Conservation (phyloP, 1,140 invertebrate genomes). For the Ceratina japonica region DNA sequence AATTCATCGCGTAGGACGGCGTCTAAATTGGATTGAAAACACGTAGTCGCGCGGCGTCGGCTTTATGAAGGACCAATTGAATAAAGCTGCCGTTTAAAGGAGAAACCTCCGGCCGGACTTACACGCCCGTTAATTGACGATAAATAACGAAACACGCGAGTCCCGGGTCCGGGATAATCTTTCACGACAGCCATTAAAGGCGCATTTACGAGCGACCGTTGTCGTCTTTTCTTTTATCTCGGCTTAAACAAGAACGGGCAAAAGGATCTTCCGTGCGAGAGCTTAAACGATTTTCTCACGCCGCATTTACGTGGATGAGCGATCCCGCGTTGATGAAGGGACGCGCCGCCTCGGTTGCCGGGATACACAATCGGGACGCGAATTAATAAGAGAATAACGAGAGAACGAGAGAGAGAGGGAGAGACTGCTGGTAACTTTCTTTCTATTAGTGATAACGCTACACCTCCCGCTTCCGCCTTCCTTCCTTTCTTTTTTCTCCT, state of each 20-base stretch:
- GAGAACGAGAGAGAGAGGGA: background rate
- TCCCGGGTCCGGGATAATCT: conserved; percentile 44
- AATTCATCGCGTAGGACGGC: background rate
- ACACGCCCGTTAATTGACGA: conserved; percentile 32
- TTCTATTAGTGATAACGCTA: conserved; percentile 34
- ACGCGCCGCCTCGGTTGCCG: background rate
- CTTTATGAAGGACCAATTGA: conserved; percentile 4
- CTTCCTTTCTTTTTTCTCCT: background rate
- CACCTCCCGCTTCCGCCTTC: background rate
- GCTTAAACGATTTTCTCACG: conserved; percentile 65
- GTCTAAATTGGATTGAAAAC: background rate
- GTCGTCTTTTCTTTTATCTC: conserved; percentile 59
- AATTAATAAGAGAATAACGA: conserved; percentile 50
- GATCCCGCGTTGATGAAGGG: conserved; percentile 47
- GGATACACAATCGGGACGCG: conserved; percentile 38
- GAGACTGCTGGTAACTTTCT: conserved; percentile 30
- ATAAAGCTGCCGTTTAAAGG: conserved; percentile 12
- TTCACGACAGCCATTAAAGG: conserved; percentile 54
- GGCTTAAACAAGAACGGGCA: conserved; percentile 61
- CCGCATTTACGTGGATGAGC: conserved; percentile 61
- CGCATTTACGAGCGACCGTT: conserved; percentile 42
- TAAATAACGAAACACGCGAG: conserved; percentile 43
- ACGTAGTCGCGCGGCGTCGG: background rate
- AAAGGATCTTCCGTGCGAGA: conserved; percentile 57
- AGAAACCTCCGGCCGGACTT: background rate